phyloP scores from a whole-genome alignment of 1,140 invertebrate genomes.

The Heliconius congener region DNA sequence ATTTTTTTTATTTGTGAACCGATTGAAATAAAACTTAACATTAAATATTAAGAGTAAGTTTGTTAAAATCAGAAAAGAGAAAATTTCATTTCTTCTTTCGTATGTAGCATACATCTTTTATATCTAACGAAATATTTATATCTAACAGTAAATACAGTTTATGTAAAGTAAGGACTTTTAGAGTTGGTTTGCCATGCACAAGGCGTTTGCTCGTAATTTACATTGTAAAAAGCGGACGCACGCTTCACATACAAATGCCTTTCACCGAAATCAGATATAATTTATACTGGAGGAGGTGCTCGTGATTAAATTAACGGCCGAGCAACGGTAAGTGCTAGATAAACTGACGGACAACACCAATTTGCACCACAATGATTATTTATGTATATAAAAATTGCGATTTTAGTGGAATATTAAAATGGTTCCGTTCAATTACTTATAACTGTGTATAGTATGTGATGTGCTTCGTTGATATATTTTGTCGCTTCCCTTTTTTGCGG shows the following conservation, averaged over 20 bases:
- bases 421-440: background rate
- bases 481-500: background rate
- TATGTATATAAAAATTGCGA: background rate
- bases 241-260: constrained; percentile 38
- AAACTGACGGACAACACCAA: constrained; percentile 9
- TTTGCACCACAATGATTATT: background rate
- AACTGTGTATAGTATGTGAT: no score
- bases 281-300: constrained; percentile 43
- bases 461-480: background rate
- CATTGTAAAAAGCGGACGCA: constrained; percentile 24
- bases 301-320: constrained; percentile 46
- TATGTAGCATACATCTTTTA: no score
- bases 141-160: constrained; percentile 11
- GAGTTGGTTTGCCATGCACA: background rate
- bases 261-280: constrained; percentile 55
- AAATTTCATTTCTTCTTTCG: no score
- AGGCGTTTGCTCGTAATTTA: constrained; percentile 23
- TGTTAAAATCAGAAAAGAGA: no score
- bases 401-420: background rate
- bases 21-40: no score
- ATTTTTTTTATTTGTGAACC: no score
- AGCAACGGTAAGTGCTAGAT: constrained; percentile 45
- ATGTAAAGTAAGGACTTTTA: constrained; percentile 15
- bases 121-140: background rate
- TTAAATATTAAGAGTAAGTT: no score